phyloP scores from a whole-genome alignment of 2,888 invertebrate species.

The Sarcophaga caerulescens region DNA sequence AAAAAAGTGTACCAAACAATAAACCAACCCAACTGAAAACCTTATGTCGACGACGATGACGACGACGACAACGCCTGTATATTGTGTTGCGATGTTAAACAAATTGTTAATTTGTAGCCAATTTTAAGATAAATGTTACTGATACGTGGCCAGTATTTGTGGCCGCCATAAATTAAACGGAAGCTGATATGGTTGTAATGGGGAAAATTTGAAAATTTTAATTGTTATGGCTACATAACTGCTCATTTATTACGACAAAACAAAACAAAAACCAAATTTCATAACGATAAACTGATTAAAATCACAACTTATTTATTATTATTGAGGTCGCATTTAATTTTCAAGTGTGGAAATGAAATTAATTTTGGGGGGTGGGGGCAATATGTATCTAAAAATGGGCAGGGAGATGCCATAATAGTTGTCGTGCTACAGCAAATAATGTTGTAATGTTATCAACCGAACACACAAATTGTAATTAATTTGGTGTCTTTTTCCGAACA shows the following conservation, averaged over 20 bases:
- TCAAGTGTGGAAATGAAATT: background rate
- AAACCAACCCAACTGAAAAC: background rate
- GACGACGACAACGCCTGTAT: too few relatives aligned
- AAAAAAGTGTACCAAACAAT: background rate
- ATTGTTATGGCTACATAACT: background rate
- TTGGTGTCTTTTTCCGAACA: too few relatives aligned
- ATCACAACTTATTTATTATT: background rate
- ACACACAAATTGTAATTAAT: too few relatives aligned
- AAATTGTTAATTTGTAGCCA: slow-evolving; percentile 16
- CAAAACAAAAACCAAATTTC: background rate
- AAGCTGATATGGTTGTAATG: background rate
- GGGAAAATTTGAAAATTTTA: slow-evolving; percentile 20
- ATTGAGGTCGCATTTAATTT: background rate
- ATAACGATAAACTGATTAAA: background rate
- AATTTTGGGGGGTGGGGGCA: background rate
- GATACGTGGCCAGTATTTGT: background rate
- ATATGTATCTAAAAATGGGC: background rate
- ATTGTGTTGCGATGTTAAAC: background rate
- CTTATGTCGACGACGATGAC: too few relatives aligned
- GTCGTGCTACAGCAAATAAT: too few relatives aligned
- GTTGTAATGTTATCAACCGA: too few relatives aligned
- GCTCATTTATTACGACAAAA: background rate
- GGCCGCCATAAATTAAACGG: slow-evolving; percentile 19
- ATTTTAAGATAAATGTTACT: slow-evolving; percentile 5
- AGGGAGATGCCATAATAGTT: too few relatives aligned